Conservation (phyloP, 2,888 invertebrate species). For the Ectemnius lituratus region DNA sequence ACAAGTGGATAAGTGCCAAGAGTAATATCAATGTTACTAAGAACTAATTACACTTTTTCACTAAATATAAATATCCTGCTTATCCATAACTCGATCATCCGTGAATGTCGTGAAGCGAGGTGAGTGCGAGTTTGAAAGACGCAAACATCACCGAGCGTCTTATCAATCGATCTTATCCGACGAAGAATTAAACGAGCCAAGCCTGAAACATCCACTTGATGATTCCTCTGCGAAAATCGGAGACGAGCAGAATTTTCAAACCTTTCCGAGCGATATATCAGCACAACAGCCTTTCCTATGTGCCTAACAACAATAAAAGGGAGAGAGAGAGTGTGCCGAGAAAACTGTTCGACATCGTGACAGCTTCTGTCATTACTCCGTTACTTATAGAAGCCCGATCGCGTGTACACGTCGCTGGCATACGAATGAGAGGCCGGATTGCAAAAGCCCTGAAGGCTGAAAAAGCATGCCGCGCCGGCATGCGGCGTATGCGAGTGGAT, state of each 20-base stretch:
- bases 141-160: background rate
- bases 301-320: conserved; percentile 66
- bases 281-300: conserved; percentile 18
- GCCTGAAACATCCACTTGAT: too few species aligned
- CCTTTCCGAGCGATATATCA: conserved; percentile 63
- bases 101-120: too few species aligned
- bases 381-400: conserved; percentile 71
- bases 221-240: conserved; percentile 16
- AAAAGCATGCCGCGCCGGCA: conserved; percentile 65
- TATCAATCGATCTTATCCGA: conserved; percentile 1
- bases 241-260: conserved; percentile 61
- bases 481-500: conserved; percentile 64
- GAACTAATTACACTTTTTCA: conserved; percentile 1
- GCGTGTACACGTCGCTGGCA: conserved; percentile 62
- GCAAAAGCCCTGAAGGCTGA: conserved; percentile 61
- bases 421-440: conserved; percentile 67
- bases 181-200: background rate
- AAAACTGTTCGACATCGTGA: conserved; percentile 70
- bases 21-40: background rate
- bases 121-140: too few species aligned
- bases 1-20: background rate
- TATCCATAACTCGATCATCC: conserved; percentile 4
- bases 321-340: conserved; percentile 44
- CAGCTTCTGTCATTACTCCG: conserved; percentile 73
- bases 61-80: conserved; percentile 10